These are phyloP conservation scores for Scolanthus callimorphus DNA, from an alignment of 92 coral and sea anemone genomes.

Conservation along the genomic window DNA sequence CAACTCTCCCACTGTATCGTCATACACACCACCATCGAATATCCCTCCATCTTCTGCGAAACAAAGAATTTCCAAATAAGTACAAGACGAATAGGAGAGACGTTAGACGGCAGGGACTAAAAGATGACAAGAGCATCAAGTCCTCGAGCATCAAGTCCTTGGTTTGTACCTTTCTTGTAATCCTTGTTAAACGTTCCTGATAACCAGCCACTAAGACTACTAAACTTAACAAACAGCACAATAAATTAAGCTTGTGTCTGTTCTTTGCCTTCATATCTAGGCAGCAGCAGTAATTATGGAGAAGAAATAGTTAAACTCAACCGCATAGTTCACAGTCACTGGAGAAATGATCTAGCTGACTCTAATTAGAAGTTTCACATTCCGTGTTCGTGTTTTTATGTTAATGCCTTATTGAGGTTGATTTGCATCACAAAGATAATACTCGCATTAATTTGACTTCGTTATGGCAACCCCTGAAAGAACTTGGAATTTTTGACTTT, in stretches of 20 bases:
- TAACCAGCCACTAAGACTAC: conserved; percentile 1
- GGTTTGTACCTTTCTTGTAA: conserved; percentile 7
- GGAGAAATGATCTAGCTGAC: too few relatives aligned
- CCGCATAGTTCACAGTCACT: too few relatives aligned
- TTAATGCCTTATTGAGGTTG: conserved; percentile 14
- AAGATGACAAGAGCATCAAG: not conserved
- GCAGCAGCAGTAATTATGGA: too few relatives aligned
- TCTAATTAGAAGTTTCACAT: conserved; percentile 17
- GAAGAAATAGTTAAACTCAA: too few relatives aligned
- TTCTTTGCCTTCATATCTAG: not conserved
- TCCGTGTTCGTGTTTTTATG: conserved; percentile 18
- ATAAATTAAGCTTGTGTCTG: not conserved
- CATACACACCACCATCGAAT: conserved; percentile 10
- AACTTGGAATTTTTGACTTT: not conserved
- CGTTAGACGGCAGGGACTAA: not conserved
- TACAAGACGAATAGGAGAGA: not conserved
- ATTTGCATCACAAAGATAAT: conserved; percentile 31
- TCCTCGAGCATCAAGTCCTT: not conserved
- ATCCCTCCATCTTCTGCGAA: conserved; percentile 13
- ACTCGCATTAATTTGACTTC: conserved; percentile 9
- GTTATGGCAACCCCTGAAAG: conserved; percentile 11
- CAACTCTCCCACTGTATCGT: conserved; percentile 27
- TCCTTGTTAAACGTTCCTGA: conserved; percentile 17
- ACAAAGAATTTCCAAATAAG: not conserved
- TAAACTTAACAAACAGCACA: conserved; percentile 25